Evolutionary conservation across 2,888 invertebrate genomes (phyloP).

Genomic region (Seladonia tumulorum): DNA sequence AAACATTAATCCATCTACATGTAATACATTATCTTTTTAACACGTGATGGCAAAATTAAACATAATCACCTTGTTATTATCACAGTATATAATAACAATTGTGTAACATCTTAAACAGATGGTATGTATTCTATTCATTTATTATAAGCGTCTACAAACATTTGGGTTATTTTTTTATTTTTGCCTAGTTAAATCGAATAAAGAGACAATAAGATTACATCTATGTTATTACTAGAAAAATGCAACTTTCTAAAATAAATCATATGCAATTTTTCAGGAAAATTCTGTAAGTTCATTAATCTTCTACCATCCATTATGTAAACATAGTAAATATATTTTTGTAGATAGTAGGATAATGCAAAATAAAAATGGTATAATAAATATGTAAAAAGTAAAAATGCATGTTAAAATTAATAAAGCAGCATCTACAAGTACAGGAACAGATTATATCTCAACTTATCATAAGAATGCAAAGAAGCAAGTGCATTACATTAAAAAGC

Average conservation of each 20-base stretch:
- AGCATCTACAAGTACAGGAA: not conserved
- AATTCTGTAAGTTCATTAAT: not conserved
- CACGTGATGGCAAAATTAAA: conserved; percentile 1
- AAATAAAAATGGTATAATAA: not conserved
- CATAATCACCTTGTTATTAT: not conserved
- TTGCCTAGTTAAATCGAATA: not conserved
- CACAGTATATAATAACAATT: conserved; percentile 17
- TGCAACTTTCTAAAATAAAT: not conserved
- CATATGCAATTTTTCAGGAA: not conserved
- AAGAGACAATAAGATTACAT: no score
- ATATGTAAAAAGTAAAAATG: not conserved
- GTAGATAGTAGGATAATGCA: not conserved
- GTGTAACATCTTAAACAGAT: conserved; percentile 13
- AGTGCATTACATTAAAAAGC: not conserved
- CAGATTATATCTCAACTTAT: not conserved
- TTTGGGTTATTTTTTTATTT: not conserved
- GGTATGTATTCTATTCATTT: not conserved
- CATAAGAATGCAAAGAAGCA: conserved; percentile 3
- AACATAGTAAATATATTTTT: not conserved
- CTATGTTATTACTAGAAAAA: not conserved
- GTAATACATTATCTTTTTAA: not conserved
- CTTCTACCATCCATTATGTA: not conserved
- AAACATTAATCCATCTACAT: conserved; percentile 23
- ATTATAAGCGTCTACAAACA: not conserved
- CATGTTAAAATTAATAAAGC: not conserved